These are phyloP conservation scores for Chelmon rostratus DNA, from an alignment of 2,797 vertebrate species.

Conservation along the genomic window DNA sequence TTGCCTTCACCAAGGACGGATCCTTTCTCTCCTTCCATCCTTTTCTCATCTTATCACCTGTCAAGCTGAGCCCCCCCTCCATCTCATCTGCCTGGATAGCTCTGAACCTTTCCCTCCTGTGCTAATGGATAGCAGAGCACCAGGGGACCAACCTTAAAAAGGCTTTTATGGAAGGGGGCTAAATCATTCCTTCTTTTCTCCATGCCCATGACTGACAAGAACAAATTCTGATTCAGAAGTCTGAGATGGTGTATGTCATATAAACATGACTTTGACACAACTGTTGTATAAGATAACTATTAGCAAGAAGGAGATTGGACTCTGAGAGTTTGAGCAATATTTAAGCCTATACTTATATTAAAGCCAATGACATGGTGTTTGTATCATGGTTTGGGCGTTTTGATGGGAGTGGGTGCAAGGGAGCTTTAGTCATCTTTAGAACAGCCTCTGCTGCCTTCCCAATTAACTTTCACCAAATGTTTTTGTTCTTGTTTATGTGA, in stretches of 20 bases:
- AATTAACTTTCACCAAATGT: slow-evolving; percentile 22
- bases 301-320: not conserved
- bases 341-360: not conserved
- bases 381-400: not conserved
- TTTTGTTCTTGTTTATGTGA: slow-evolving; percentile 17
- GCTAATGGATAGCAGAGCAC: slow-evolving; percentile 62
- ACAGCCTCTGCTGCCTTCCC: not conserved
- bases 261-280: not conserved
- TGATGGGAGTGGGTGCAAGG: not conserved
- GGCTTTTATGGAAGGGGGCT: slow-evolving; percentile 50
- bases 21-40: slow-evolving; percentile 23
- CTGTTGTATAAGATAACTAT: not conserved
- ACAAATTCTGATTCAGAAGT: slow-evolving; percentile 11
- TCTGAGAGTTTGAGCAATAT: not conserved
- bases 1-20: slow-evolving; percentile 3
- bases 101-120: slow-evolving; percentile 27
- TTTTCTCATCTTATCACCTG: slow-evolving; percentile 41
- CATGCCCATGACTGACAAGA: slow-evolving; percentile 14
- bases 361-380: not conserved
- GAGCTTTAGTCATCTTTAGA: not conserved
- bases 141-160: slow-evolving; percentile 60
- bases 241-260: not conserved
- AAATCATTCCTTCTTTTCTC: slow-evolving; percentile 30
- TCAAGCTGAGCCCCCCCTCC: slow-evolving; percentile 14
- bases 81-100: slow-evolving; percentile 34